A percentile compares a stretch with the other conserved stretches of the same genome.
These are phyloP conservation scores for Drosophila lacicola DNA, from an alignment of 2,888 invertebrate genomes.

Conservation along the genomic window DNA sequence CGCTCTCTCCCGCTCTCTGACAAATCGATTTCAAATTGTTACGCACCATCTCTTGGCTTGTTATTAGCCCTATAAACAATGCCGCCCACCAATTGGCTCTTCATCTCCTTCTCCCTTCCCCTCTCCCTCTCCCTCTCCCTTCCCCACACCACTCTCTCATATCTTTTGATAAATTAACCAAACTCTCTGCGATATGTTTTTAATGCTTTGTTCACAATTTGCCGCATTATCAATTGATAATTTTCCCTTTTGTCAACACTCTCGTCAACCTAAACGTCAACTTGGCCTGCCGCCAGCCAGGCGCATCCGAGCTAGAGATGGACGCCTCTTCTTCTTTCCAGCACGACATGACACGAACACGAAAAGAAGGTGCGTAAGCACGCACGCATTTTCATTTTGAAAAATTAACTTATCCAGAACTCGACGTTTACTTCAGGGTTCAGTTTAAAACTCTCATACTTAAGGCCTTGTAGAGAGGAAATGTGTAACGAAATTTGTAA, in stretches of 20 bases:
- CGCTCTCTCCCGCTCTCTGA: slow-evolving; percentile 13
- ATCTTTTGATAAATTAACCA: slow-evolving; percentile 68
- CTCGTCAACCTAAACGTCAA: not conserved
- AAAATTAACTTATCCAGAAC: too few relatives aligned
- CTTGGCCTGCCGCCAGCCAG: slow-evolving; percentile 38
- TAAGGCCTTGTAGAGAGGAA: too few relatives aligned
- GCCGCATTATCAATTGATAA: slow-evolving; percentile 69
- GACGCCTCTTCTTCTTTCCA: not conserved
- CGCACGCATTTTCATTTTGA: too few relatives aligned
- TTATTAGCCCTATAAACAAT: slow-evolving; percentile 52
- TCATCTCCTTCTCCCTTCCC: not conserved
- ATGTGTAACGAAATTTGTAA: too few relatives aligned
- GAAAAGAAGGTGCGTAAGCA: not conserved
- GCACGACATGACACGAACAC: not conserved
- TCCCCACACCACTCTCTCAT: slow-evolving; percentile 35
- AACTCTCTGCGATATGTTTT: slow-evolving; percentile 63
- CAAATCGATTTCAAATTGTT: slow-evolving; percentile 67
- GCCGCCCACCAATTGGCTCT: slow-evolving; percentile 55
- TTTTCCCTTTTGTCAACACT: slow-evolving; percentile 66
- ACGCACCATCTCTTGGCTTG: slow-evolving; percentile 21
- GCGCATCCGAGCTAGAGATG: slow-evolving; percentile 27
- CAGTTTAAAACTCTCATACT: too few relatives aligned
- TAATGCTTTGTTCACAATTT: slow-evolving; percentile 47
- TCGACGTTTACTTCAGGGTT: too few relatives aligned
- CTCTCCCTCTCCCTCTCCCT: not conserved